Percentiles rank a stretch among this genome's conserved stretches.
Evolutionary conservation across 2,113 vertebrate species (phyloP).

Genomic region (Scartelaos histophorus): DNA sequence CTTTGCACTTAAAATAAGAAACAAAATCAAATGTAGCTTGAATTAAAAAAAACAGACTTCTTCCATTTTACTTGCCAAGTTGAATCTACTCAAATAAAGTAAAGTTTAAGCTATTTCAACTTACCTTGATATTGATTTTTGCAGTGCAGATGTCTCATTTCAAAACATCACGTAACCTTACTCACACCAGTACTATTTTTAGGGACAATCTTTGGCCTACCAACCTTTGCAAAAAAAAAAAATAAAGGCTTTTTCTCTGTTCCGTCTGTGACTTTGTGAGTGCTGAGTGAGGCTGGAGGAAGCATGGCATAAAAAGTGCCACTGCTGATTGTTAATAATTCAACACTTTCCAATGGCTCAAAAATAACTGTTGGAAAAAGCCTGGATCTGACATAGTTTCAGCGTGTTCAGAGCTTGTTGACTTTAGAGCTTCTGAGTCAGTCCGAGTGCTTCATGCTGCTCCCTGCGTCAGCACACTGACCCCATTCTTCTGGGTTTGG

Average conservation of each 20-base stretch:
- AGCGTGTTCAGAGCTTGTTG: constrained; percentile 39
- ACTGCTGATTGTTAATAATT: constrained; percentile 67
- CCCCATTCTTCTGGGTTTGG: constrained; percentile 1
- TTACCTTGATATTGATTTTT: too few species aligned
- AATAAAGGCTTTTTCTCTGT: constrained; percentile 16
- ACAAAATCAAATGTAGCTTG: too few species aligned
- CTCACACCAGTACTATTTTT: neutral
- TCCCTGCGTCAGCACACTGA: neutral
- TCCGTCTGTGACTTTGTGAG: constrained; percentile 37
- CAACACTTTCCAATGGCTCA: constrained; percentile 65
- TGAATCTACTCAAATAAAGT: too few species aligned
- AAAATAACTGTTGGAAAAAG: constrained; percentile 63
- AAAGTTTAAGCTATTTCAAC: too few species aligned
- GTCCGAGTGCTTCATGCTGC: constrained; percentile 26
- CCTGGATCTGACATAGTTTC: constrained; percentile 43
- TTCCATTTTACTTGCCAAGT: too few species aligned
- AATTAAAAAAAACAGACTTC: too few species aligned
- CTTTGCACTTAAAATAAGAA: too few species aligned
- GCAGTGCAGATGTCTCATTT: too few species aligned
- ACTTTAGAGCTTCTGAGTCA: constrained; percentile 17
- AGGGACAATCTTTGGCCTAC: neutral
- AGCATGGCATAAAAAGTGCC: constrained; percentile 61
- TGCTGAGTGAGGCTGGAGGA: constrained; percentile 52
- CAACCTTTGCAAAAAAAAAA: neutral
- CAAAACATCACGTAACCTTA: too few species aligned